Evolutionary conservation across 2,113 vertebrate species (phyloP), one percentile per base, ranked within the genome.

Genomic region (Scatophagus argus): DNA sequence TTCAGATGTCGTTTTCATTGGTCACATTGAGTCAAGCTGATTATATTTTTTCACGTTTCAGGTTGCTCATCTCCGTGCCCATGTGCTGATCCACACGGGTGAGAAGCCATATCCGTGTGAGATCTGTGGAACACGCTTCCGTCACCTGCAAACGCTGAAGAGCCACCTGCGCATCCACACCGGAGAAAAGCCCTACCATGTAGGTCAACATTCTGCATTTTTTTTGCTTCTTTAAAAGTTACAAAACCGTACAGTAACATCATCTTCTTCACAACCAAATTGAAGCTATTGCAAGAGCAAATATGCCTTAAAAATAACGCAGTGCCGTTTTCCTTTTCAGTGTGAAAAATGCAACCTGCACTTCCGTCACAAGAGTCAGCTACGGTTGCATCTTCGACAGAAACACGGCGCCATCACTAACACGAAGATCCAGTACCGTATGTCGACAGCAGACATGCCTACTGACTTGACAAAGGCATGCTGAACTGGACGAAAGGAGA

Each of bases 261-360:
- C 3, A 14, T 8, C 5, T 36, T n/a, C 17, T 23, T 41, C 7
- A 3, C 10, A 16, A 39, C 43, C 0, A 0, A n/a, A n/a, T 43
- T 6, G 2, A 23, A 59, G 31, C 8, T 10, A 17, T 61, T 1
- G 5, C 8, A 10, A 10, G 9, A 27, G 29, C 43, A 3, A 6
- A 56, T 21, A 47, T 5, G 2, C 5, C 13, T 14, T 13, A 2
- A 9, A n/a, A 56, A 12, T 82, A 61, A 82, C 4, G 1, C 11
- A 8, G 0, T 32, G 66, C 0, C 16, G 38, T 59, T 84, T 49
- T 63, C 12, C 9, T 27, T 71, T 87, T 0, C 90, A 99, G 98
- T 99, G 98, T 91, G 98, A 99, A 95, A 99, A 99, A 94, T 99
- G 98, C 94, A 99, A 99, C 93, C 92, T 99, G 93, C 97, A 99